Evolutionary conservation across 2,113 vertebrate species (phyloP).

Genomic region (Noctilio leporinus): DNA sequence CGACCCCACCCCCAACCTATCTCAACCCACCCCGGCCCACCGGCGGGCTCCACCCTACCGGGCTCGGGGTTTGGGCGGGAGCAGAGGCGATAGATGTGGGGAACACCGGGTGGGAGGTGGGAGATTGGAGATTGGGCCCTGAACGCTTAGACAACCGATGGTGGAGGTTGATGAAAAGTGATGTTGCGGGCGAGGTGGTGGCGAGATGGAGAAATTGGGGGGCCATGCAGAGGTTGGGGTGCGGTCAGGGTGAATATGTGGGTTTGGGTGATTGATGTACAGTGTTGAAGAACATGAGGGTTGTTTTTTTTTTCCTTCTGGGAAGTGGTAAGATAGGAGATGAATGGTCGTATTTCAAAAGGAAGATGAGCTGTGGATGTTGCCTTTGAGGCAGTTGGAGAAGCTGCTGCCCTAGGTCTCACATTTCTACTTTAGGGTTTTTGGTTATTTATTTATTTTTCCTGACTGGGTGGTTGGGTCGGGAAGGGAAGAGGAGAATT

Average conservation of each 20-base stretch:
- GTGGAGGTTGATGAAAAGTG: background rate
- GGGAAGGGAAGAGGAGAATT: background rate
- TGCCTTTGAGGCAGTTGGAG: slow-evolving; percentile 7
- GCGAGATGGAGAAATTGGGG: background rate
- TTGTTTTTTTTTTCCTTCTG: background rate
- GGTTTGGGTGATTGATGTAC: background rate
- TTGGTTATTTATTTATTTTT: background rate
- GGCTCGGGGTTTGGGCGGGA: slow-evolving; percentile 4
- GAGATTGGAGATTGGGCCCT: background rate
- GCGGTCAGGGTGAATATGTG: slow-evolving; percentile 6
- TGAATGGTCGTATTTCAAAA: slow-evolving; percentile 7
- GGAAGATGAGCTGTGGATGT: background rate
- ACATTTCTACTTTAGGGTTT: background rate
- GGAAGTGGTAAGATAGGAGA: background rate
- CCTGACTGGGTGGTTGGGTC: background rate
- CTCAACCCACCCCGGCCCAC: background rate
- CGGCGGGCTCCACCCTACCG: slow-evolving; percentile 9
- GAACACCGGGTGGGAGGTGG: background rate
- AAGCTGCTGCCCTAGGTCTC: background rate
- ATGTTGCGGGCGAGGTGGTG: background rate
- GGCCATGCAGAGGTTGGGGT: background rate
- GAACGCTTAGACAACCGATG: background rate
- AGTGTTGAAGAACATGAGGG: background rate
- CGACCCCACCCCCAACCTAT: background rate
- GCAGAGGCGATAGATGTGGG: background rate